Base-by-base conservation (phyloP, 2,888 invertebrate species). In the Synergus laeviventris region DNA sequence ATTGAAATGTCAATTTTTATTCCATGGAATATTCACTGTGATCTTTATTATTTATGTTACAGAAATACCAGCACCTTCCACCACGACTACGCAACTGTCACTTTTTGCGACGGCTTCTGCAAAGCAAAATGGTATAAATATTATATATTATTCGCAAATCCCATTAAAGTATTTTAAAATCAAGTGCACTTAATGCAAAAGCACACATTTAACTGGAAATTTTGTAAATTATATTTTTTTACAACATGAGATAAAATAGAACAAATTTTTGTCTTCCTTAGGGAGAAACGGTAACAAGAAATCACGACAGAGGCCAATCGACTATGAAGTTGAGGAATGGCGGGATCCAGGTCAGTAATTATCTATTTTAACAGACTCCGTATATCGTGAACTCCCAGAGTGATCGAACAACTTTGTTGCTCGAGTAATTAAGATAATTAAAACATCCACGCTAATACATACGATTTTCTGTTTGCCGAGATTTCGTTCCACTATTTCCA, bases 31-130 rank as follows among this genome's bases (percentile, higher is more conserved):
- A 31, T 31, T 31, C 31, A 31, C 31, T 31, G 7, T 5, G 7
- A 31, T 31, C 31, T 39, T 64, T 39, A 39, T 16, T 16, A 39
- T 39, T 21, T 14, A 0, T 18, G 21, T 64, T 64, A 64, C 93
- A 97, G 97, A 97, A 94, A 96, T 97, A 91, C 96, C 96, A 62
- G 95, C 96, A 36, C 97, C 96, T 49, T 96, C 96, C 42, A 96
- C 96, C 80, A 94, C 96, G 78, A 94, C 96, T 49, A 93, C 93
- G 79, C 93, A 93, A 45, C 91, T 92, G 66, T 91, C 92, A 62
- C 92, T 92, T 87, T 92, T 93, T 86, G 92, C 93, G 42, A 93
- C 94, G 76, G 92, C 92, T 83, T 92, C 93, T 64, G 92, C 93
- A 81, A 93, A 92, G 89, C 95, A 94, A 91, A 94, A 93, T 93